Evolutionary conservation across 2,888 invertebrate genomes (phyloP), one percentile per base, ranked within the genome.

Genomic region (Encarsia formosa): DNA sequence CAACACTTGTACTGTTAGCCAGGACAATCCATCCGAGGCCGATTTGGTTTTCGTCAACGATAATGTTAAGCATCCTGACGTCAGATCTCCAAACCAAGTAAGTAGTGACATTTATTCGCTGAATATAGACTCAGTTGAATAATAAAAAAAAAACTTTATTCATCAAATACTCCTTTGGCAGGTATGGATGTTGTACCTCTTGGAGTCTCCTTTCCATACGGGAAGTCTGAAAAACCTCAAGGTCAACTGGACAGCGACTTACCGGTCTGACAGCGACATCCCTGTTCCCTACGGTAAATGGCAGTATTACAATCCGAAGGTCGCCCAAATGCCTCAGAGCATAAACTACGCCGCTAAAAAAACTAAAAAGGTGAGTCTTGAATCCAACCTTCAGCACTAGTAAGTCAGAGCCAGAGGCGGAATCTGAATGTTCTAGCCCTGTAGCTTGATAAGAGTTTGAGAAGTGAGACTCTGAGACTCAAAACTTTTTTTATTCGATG

Each of bases 171-270:
- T n/a, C n/a, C 20, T 9, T 52, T 69, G 66, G 22, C 73, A 86
- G 81, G 82, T 94, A 45, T 95, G 93, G 91, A 88, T 95, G 71
- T 78, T 96, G 56, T 97, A 94, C 76, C 87, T 93, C 75, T 77
- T 97, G 59, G 97, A 98, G 73, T 96, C 95, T 72, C 97, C 97
- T 2, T 91, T 93, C 75, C 95, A 97, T 75, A 95, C 96, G 13
- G 90, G 92, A 61, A 86, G 86, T 49, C 79, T 87, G 47, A 86
- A 87, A 62, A 81, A 86, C 59, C 81, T 81, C 11, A 72, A 84
- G 11, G 88, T 97, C 74, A 98, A 98, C 78, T 96, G 96, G 95
- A 97, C 97, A 8, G 91, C 96, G 1, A 97, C 96, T 0, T 98
- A 97, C 72, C 81, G 97, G 56, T 85, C 85, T 51, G 96, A 97